Evolutionary conservation across 2,888 invertebrate genomes (phyloP), one percentile per base, ranked within the genome.

Genomic region (Trachelus troglodyta): DNA sequence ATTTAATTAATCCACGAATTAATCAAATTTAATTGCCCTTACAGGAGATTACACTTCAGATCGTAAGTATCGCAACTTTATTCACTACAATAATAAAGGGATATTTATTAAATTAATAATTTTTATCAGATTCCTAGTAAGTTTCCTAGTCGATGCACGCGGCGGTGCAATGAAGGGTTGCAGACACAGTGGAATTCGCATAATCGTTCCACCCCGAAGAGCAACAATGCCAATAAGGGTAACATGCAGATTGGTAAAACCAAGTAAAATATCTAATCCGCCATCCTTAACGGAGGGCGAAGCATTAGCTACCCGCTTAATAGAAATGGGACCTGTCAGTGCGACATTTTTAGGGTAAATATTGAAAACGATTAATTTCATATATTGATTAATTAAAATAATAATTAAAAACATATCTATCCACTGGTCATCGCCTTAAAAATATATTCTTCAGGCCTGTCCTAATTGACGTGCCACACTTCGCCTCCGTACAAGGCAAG

Each of bases 151-250:
- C 85, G 99, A 99, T 91, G 99, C 99, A 0, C 95, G 99, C 30
- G 99, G 99, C 33, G 99, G 99, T 11, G 98, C 99, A 33, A 99
- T 99, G 99, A 95, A 98, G 85, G 99, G 99, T 31, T 99, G 99
- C 92, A 95, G 99, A 11, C 98, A 99, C 90, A 98, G 98, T 37
- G 99, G 99, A 1, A 98, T 99, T 12, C 94, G 99, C 69, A 96
- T 99, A 83, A 98, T 99, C 87, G 97, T 99, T 71, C 99, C 99
- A 31, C 98, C 99, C 0, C 95, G 97, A 82, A 97, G 98, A 85
- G 99, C 99, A 81, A 94, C 97, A 0, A 97, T 97, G 91, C 99
- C 99, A 15, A 98, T 98, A 81, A 94, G 99, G 56, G 97, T 99
- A 80, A 99, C 99, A 0, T 99, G 99, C 92, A 95, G 98, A 87